Evolutionary conservation across 92 coral and sea anemone species (phyloP).

Genomic region (Siderastrea siderea): DNA sequence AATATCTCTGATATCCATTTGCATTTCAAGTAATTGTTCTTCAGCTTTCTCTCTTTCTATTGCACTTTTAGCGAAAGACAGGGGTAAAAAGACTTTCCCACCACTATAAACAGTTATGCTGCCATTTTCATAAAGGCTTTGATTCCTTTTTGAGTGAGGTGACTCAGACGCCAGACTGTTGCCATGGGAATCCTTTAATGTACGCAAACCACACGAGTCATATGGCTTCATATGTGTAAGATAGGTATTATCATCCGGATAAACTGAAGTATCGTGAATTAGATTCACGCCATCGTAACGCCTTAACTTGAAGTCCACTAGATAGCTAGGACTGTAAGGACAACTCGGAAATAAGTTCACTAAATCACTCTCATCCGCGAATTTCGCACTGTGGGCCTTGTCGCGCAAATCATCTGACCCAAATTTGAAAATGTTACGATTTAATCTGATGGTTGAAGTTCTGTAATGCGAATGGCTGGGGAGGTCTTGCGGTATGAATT

Average conservation of each 20-base stretch:
- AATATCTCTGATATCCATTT: slow-evolving; percentile 32
- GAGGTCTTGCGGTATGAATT: slow-evolving; percentile 86
- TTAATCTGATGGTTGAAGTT: slow-evolving; percentile 50
- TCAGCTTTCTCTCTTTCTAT: slow-evolving; percentile 6
- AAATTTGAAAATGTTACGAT: slow-evolving; percentile 65
- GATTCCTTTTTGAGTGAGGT: slow-evolving; percentile 22
- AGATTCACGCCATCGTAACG: slow-evolving; percentile 93
- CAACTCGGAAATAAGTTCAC: slow-evolving; percentile 70
- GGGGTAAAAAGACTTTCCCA: slow-evolving; percentile 42
- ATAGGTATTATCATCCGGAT: slow-evolving; percentile 86
- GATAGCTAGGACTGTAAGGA: slow-evolving; percentile 87
- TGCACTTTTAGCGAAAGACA: slow-evolving; percentile 46
- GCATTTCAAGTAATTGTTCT: slow-evolving; percentile 37
- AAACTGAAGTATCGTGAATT: slow-evolving; percentile 94
- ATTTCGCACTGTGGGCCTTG: slow-evolving; percentile 35
- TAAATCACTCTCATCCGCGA: slow-evolving; percentile 56
- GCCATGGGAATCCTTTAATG: slow-evolving; percentile 90
- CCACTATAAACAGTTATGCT: slow-evolving; percentile 66
- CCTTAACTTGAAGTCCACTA: slow-evolving; percentile 82
- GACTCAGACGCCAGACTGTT: slow-evolving; percentile 38
- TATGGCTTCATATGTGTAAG: slow-evolving; percentile 84
- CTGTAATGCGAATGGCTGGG: slow-evolving; percentile 84
- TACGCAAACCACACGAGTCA: slow-evolving; percentile 70
- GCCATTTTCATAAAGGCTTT: slow-evolving; percentile 75
- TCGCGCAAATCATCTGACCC: slow-evolving; percentile 71